Evolutionary conservation across 2,888 invertebrate genomes (phyloP).

Genomic region (Hanleya hanleyi): DNA sequence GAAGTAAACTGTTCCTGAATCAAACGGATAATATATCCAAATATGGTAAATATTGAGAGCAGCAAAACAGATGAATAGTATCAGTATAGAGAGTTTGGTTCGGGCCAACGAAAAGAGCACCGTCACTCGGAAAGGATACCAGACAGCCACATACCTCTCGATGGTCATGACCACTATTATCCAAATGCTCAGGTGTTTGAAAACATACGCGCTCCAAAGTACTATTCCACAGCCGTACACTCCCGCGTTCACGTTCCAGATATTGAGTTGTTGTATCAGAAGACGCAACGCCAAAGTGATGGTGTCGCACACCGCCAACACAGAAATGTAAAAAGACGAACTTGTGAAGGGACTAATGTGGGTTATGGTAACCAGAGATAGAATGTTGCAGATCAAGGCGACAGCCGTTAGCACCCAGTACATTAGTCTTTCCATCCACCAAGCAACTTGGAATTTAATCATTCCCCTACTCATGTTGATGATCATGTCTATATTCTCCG

Average conservation of each 20-base stretch:
- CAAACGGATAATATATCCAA: background rate
- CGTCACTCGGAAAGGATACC: background rate
- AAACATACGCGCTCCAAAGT: too few species aligned
- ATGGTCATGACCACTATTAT: constrained; percentile 1
- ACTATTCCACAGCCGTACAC: constrained; percentile 1
- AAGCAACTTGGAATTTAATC: background rate
- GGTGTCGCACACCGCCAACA: background rate
- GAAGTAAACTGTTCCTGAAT: background rate
- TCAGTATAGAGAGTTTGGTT: background rate
- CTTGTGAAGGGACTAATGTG: background rate
- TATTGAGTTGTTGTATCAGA: background rate
- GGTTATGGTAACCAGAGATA: background rate
- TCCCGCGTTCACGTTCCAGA: background rate
- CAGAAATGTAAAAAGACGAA: background rate
- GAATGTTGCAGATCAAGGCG: background rate
- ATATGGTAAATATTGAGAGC: background rate
- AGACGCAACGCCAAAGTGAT: background rate
- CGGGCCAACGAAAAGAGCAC: background rate
- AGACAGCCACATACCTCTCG: background rate
- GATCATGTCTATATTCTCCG: too few species aligned
- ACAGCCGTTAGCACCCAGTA: background rate
- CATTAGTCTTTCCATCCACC: background rate
- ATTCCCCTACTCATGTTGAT: too few species aligned
- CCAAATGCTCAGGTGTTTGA: background rate
- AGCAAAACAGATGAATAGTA: background rate